Conservation (phyloP, 2,113 vertebrate genomes). For the Paralichthys olivaceus region DNA sequence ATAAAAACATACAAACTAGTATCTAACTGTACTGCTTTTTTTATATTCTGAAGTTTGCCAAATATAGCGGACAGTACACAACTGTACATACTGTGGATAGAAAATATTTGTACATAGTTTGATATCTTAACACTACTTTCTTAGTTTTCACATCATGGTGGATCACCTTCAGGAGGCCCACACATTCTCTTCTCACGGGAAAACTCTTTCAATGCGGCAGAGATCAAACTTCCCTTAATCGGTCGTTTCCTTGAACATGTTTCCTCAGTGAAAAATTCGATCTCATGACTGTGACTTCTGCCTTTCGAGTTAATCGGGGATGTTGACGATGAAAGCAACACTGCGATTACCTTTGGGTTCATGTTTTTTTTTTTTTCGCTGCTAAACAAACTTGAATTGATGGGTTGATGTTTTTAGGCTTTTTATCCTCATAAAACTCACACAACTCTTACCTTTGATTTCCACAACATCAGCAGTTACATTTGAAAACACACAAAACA, state of each 20-base stretch:
- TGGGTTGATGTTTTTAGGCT: constrained; percentile 50
- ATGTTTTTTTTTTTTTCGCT: constrained; percentile 5
- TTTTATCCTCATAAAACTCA: constrained; percentile 42
- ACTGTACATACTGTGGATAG: constrained; percentile 70
- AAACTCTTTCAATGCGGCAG: constrained; percentile 34
- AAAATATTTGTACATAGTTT: constrained; percentile 72
- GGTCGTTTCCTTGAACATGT: no score
- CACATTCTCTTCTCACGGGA: constrained; percentile 11
- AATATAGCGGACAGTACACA: constrained; percentile 78
- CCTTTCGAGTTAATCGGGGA: constrained; percentile 8
- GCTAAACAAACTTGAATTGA: constrained; percentile 8
- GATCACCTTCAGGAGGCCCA: constrained; percentile 38
- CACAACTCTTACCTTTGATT: constrained; percentile 31
- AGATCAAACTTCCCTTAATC: not conserved
- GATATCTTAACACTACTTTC: constrained; percentile 71
- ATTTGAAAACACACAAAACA: constrained; percentile 53
- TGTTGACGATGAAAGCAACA: constrained; percentile 20
- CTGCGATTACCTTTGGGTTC: constrained; percentile 32
- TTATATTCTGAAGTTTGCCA: constrained; percentile 72
- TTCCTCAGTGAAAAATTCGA: no score
- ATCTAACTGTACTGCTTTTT: constrained; percentile 73
- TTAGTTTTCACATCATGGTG: constrained; percentile 54
- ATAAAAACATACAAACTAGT: constrained; percentile 79
- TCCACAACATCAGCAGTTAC: constrained; percentile 46
- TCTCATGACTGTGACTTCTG: not conserved